Conservation (phyloP, 2,113 vertebrate genomes). For the Percopsis transmontana region DNA sequence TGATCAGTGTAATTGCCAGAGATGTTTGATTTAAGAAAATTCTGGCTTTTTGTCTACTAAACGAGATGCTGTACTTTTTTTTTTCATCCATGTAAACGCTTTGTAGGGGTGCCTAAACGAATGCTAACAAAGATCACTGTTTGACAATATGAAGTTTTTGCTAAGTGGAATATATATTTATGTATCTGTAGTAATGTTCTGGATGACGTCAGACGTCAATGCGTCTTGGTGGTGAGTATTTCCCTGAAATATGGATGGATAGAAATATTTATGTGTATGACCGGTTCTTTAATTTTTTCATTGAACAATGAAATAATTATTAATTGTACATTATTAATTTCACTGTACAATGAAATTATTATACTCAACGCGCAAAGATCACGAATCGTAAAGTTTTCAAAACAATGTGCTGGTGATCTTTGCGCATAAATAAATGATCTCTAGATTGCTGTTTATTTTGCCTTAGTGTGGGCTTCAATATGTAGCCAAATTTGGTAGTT, state of each 20-base stretch:
- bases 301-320: too few species aligned
- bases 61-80: background rate
- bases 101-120: constrained; percentile 62
- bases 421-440: too few species aligned
- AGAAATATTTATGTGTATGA: background rate
- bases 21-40: constrained; percentile 1
- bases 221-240: constrained; percentile 94
- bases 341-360: too few species aligned
- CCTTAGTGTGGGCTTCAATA: too few species aligned
- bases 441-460: too few species aligned
- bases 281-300: background rate
- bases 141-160: constrained; percentile 90
- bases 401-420: too few species aligned
- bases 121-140: constrained; percentile 31
- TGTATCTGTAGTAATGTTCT: constrained; percentile 82
- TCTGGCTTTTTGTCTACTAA: too few species aligned
- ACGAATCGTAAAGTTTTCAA: too few species aligned
- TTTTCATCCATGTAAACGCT: constrained; percentile 50
- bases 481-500: too few species aligned
- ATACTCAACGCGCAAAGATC: too few species aligned
- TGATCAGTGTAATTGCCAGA: too few species aligned
- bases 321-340: too few species aligned
- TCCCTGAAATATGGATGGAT: constrained; percentile 9
- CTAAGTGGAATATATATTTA: constrained; percentile 85
- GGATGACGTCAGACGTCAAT: constrained; percentile 83